Evolutionary conservation across 2,113 vertebrate species (phyloP), one percentile per base, ranked within the genome.

Genomic region (Macaca mulatta): DNA sequence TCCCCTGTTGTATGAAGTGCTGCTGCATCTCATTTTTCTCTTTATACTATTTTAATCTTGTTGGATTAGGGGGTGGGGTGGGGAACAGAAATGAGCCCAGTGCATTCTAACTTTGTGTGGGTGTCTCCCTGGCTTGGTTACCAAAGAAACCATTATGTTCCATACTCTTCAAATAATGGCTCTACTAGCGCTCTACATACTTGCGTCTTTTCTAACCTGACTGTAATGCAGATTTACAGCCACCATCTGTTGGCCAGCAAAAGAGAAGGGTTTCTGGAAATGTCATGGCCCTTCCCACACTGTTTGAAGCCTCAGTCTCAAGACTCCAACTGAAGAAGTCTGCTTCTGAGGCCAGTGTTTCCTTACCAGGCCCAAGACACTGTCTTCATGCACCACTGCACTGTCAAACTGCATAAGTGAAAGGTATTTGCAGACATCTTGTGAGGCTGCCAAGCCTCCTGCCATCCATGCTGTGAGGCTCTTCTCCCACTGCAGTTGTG

Each of bases 91-190:
- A 98, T 97, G 97, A 98, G 97, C 97, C 98, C 98, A 97, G 52
- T 94, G 97, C 96, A 97, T 98, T 98, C 98, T 97, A 97, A 98
- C 98, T 98, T 98, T 94, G 98, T 98, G 98, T 99, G 98, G 98
- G 98, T 96, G 98, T 98, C 97, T 97, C 98, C 98, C 97, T 20
- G 79, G 98, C 98, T 98, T 98, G 97, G 98, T 99, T 99, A 98
- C 98, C 98, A 98, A 98, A 99, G 98, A 99, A 99, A 99, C 98
- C 98, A 98, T 98, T 98, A 98, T 98, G 97, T 98, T 98, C 97
- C 96, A 98, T 97, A 98, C 94, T 95, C 97, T 97, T 97, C 98
- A 98, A 98, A 98, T 97, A 98, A 98, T 98, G 98, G 97, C 98
- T 98, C 96, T 98, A 98, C 97, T 97, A 96, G 98, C 72, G 96